Evolutionary conservation across 2,888 invertebrate species (phyloP), one percentile per base, ranked within the genome.

Genomic region (Drosophila koepferae): DNA sequence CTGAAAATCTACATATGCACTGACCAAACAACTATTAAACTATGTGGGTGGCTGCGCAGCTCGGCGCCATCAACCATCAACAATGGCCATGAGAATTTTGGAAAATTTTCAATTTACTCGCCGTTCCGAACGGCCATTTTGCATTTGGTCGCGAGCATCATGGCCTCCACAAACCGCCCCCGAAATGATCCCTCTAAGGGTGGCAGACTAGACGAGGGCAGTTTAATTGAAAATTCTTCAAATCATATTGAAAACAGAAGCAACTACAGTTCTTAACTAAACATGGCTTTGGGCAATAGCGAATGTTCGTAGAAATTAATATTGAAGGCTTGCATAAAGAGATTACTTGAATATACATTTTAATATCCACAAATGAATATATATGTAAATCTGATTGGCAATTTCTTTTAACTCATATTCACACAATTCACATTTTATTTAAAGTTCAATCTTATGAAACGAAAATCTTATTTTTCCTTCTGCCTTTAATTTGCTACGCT

Each of bases 1-100:
- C 85, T 86, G 80, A 89, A 86, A 86, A 86, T 89, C 89, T 84
- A 86, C 89, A 86, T 86, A 84, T 86, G 89, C 89, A 84, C 80
- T 86, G 85, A 76, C 74, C 85, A 88, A 86, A 86, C 87, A 86
- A 89, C 89, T 86, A 89, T 85, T 80, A 81, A 86, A 86, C 85
- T 86, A 88, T 86, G 86, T 63, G 68, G 68, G 68, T 7, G 14
- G 48, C n/a, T n/a, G 46, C 34, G 10, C 58, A 36, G 38, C 34
- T n/a, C 46, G 41, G 28, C 28, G 46, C 23, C 51, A n/a, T n/a
- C 43, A 58, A 28, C 55, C 63, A 74, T 74, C 77, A 81, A 70
- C 78, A 64, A 69, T 63, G 64, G 48, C 61, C 59, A 71, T 56
- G 68, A 18, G 72, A 78, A 76, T 82, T 78, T 82, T 69, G 68